Base-by-base conservation (phyloP, 2,888 invertebrate genomes). In the Drosophila testacea region DNA sequence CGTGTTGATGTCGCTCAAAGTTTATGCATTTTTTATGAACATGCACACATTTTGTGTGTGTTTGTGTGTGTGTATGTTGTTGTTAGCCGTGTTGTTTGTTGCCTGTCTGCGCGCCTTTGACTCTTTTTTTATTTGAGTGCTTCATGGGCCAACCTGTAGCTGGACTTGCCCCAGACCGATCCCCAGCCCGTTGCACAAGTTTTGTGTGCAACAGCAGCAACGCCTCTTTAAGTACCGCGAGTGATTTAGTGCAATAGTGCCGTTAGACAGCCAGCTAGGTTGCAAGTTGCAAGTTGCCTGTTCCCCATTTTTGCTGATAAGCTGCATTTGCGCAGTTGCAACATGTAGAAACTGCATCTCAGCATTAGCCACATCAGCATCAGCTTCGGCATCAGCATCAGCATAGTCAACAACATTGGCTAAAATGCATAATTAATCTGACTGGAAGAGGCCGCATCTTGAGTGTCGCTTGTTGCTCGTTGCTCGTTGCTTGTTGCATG, bases 401-500 rank as follows among this genome's bases (percentile, higher is more conserved):
- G 60, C 69, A 69, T 46, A 71, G 66, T 75, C 79, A 71, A 77
- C 73, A 79, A 69, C 77, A 70, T 69, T 69, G 68, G 55, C 78
- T 87, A 82, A 86, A 85, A 88, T 89, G 86, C 89, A 89, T 86
- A 89, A 86, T 86, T 86, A 86, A 85, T 86, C 73, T 74, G 79
- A 69, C 65, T 76, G 55, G 36, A 42, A 41, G 50, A 41, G 50
- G 68, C 52, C 11, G 47, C 65, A 34, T 27, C 60, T 68, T 48
- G 64, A 65, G 62, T 59, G 62, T 59, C 54, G 55, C 41, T 27
- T 47, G 61, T 57, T 64, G 71, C 81, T 69, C 76, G 79, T 76
- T 66, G 69, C 85, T 77, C 79, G 72, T 73, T 69, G 72, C 84
- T 73, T 16, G 63, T 57, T 62, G 71, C 81, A 70, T 79, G 79